Evolutionary conservation across 1,140 invertebrate genomes (phyloP).

Genomic region (Brachionus plicatilis): DNA sequence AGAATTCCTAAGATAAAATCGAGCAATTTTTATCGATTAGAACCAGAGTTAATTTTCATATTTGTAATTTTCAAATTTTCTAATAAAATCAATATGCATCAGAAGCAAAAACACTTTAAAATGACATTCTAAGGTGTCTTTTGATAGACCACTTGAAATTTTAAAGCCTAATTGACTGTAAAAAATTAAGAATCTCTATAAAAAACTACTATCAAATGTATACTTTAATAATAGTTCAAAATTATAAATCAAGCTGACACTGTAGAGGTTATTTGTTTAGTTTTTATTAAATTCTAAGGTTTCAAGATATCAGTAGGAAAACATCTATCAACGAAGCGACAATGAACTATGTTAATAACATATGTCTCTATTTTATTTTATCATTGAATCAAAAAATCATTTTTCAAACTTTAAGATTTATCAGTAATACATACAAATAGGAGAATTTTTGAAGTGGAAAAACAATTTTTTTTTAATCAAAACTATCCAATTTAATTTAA

Average conservation of each 20-base stretch:
- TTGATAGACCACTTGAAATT: not conserved
- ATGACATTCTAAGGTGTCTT: not conserved
- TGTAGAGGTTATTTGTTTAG: not conserved
- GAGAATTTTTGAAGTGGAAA: not conserved
- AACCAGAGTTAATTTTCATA: not conserved
- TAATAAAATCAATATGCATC: not conserved
- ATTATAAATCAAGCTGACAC: not conserved
- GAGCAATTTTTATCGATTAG: too few species aligned
- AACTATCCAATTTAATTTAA: too few species aligned
- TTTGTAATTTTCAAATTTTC: not conserved
- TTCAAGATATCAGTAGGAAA: not conserved
- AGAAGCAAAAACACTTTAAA: not conserved
- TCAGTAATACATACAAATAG: not conserved
- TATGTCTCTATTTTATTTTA: not conserved
- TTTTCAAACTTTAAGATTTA: not conserved
- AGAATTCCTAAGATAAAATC: too few species aligned
- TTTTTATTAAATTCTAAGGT: not conserved
- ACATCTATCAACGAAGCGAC: too few species aligned
- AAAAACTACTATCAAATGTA: not conserved
- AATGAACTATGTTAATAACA: too few species aligned
- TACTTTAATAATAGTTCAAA: not conserved
- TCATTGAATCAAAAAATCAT: not conserved
- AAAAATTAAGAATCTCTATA: not conserved
- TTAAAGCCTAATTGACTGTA: not conserved
- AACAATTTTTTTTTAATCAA: too few species aligned